Evolutionary conservation across 2,888 invertebrate species (phyloP).

Genomic region (Nomada fucata): DNA sequence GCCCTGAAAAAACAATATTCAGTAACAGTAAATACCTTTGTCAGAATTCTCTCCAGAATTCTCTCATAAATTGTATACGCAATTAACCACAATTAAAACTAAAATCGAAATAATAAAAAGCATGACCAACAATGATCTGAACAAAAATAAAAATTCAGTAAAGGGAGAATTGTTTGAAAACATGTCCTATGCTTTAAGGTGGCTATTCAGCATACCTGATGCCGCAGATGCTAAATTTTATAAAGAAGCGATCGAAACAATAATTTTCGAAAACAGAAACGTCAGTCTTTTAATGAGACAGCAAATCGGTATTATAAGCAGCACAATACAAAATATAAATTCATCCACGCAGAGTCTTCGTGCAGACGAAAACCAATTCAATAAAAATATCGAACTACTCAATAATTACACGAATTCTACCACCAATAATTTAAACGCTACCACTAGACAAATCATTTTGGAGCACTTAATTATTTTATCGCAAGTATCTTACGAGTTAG

Average conservation of each 20-base stretch:
- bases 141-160: background rate
- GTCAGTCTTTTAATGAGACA: slow-evolving; percentile 11
- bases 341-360: background rate
- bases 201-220: background rate
- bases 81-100: background rate
- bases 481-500: too few relatives aligned
- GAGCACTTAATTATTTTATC: slow-evolving; percentile 7
- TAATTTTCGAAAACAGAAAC: background rate
- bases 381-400: slow-evolving; percentile 14
- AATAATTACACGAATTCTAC: background rate
- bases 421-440: background rate
- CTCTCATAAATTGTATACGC: background rate
- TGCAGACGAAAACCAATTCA: slow-evolving; percentile 2
- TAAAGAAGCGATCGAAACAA: slow-evolving; percentile 20
- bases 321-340: slow-evolving; percentile 9
- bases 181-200: background rate
- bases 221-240: slow-evolving; percentile 6
- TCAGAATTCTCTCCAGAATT: background rate
- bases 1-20: background rate
- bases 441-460: slow-evolving; percentile 10
- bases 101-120: slow-evolving; percentile 10
- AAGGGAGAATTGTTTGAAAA: slow-evolving; percentile 20
- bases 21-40: background rate
- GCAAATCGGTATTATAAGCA: slow-evolving; percentile 7
- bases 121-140: background rate